Percentiles rank a stretch among this genome's conserved stretches.
phyloP scores from a whole-genome alignment of 2,113 vertebrate genomes.

The Megaceryle maxima region DNA sequence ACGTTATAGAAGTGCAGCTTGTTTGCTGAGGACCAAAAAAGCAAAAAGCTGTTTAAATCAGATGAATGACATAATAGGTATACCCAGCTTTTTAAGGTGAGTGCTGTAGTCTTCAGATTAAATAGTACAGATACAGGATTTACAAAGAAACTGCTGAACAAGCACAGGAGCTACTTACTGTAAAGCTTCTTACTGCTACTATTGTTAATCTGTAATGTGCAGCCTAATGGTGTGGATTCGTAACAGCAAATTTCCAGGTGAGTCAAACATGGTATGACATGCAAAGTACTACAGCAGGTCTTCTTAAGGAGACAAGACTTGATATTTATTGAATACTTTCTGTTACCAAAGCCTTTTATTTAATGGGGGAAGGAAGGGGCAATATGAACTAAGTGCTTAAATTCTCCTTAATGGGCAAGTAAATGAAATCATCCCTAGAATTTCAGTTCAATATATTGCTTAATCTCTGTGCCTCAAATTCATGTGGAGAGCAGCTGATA shows the following conservation, averaged over 20 bases:
- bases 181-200: background rate
- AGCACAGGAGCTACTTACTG: background rate
- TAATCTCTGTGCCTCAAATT: background rate
- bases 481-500: background rate
- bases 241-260: background rate
- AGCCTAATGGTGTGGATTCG: background rate
- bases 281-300: background rate
- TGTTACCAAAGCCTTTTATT: background rate
- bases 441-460: background rate
- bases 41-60: background rate
- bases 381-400: background rate
- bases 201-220: background rate
- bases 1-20: background rate
- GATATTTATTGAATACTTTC: background rate
- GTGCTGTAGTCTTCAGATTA: background rate
- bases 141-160: background rate
- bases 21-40: background rate
- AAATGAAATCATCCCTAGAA: background rate
- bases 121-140: background rate
- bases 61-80: background rate
- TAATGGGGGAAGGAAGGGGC: background rate
- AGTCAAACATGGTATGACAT: background rate
- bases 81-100: background rate
- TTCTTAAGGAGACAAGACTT: background rate
- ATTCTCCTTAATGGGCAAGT: background rate